These are phyloP conservation scores for Atherix ibis DNA, from an alignment of 2,888 invertebrate species.

Conservation along the genomic window DNA sequence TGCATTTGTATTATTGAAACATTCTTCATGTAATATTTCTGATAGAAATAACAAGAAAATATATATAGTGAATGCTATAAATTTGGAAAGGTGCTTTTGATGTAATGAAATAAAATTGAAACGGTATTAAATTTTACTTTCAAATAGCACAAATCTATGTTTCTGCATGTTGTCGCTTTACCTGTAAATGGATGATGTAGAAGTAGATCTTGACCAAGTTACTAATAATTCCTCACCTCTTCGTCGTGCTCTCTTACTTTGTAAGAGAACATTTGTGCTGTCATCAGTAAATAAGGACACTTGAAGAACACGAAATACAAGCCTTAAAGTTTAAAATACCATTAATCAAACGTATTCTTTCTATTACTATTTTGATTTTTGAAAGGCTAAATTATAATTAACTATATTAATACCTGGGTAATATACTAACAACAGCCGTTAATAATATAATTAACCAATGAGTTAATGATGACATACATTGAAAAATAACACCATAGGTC, in stretches of 20 bases:
- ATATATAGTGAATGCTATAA: too few species aligned
- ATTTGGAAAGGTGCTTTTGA: constrained; percentile 2
- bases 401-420: constrained; percentile 53
- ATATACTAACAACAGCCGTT: constrained; percentile 57
- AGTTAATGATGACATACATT: constrained; percentile 50
- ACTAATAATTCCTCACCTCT: constrained; percentile 46
- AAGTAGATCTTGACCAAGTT: constrained; percentile 44
- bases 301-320: constrained; percentile 50
- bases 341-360: constrained; percentile 1
- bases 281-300: constrained; percentile 59
- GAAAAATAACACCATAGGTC: constrained; percentile 75
- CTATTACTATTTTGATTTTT: constrained; percentile 6
- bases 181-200: constrained; percentile 44
- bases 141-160: too few species aligned
- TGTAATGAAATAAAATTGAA: background rate
- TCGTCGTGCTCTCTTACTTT: constrained; percentile 39
- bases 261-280: constrained; percentile 51
- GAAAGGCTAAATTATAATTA: background rate
- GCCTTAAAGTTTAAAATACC: constrained; percentile 33
- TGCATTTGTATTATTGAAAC: too few species aligned
- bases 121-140: background rate
- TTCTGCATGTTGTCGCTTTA: too few species aligned
- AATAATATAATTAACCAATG: constrained; percentile 73
- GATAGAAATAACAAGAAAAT: too few species aligned
- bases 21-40: too few species aligned